phyloP scores from a whole-genome alignment of 1,140 invertebrate species.

The Watersipora subatra region DNA sequence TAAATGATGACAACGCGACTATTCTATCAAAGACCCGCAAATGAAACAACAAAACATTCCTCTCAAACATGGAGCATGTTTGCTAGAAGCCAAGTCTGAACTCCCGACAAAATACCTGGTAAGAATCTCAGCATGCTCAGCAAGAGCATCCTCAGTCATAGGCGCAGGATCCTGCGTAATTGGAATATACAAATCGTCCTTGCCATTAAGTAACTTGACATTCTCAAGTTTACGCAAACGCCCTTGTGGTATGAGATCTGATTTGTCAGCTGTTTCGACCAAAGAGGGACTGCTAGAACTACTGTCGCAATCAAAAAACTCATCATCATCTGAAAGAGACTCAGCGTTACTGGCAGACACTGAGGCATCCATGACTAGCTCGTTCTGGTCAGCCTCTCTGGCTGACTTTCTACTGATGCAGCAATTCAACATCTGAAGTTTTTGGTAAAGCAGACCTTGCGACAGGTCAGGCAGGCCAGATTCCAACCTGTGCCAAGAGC shows the following conservation, averaged over 20 bases:
- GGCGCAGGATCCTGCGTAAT: conserved; percentile 85
- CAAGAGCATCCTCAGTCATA: conserved; percentile 90
- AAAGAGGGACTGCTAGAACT: neutral
- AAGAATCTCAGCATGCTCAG: conserved; percentile 83
- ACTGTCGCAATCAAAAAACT: conserved; percentile 66
- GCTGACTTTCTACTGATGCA: conserved; percentile 66
- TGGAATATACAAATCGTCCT: conserved; percentile 58
- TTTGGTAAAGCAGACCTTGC: conserved; percentile 84
- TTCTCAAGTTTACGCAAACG: conserved; percentile 54
- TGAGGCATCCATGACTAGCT: neutral
- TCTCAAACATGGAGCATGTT: too few species aligned
- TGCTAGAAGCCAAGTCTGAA: too few species aligned
- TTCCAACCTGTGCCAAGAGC: conserved; percentile 48
- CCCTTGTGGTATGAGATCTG: conserved; percentile 51
- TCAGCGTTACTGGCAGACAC: conserved; percentile 7
- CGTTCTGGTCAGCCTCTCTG: conserved; percentile 32
- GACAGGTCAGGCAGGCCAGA: conserved; percentile 63
- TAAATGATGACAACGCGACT: too few species aligned
- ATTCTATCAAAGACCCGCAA: too few species aligned
- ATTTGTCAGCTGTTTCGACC: neutral
- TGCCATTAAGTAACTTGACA: conserved; percentile 22
- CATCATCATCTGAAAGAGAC: conserved; percentile 48
- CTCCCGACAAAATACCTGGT: too few species aligned
- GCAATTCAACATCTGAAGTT: conserved; percentile 83
- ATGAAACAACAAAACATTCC: too few species aligned